Evolutionary conservation across 2,113 vertebrate species (phyloP), one percentile per base, ranked within the genome.

Genomic region (Nyctereutes procyonoides): DNA sequence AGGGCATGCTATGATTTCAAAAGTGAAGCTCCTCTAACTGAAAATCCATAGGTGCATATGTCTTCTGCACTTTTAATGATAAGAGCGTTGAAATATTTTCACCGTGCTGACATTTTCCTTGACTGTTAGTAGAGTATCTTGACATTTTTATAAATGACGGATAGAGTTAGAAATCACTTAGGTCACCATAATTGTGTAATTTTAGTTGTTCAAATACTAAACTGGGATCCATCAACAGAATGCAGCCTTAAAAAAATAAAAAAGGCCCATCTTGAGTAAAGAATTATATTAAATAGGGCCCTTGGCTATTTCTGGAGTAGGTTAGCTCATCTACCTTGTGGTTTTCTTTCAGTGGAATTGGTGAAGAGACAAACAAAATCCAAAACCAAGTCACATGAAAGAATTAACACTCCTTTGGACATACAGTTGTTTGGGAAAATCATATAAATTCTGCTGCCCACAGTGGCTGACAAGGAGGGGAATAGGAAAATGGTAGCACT

Each of bases 331-430:
- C 82, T 91, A 74, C 81, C 69, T 93, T 92, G 93, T 96, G 95
- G 55, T 93, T 95, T 97, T 93, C 56, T 97, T 90, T 95, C 38
- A 79, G 11, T 98, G 94, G 91, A 98, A 97, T 91, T 97, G 95
- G 77, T 97, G 51, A 98, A 97, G 84, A 97, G 94, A 97, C 77
- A 88, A 81, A 85, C 24, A 89, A 94, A 89, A 87, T 84, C 84
- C 62, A 48, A 92, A 94, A 76, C 63, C 55, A 67, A 94, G 73
- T 97, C 89, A 96, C 82, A 63, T 88, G 97, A 88, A 96, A 98
- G 71, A 85, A 60, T 79, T 63, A 95, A 76, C 71, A 88, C 88
- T 89, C 10, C 32, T 71, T 30, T 88, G 85, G 67, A 60, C 32
- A 19, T 88, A 13, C 6, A 4, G 48, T 87, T 83, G 48, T 77